A percentile compares a stretch with the other conserved stretches of the same genome.
Conservation (phyloP, 2,797 vertebrate genomes). For the Poeciliopsis presidionis region DNA sequence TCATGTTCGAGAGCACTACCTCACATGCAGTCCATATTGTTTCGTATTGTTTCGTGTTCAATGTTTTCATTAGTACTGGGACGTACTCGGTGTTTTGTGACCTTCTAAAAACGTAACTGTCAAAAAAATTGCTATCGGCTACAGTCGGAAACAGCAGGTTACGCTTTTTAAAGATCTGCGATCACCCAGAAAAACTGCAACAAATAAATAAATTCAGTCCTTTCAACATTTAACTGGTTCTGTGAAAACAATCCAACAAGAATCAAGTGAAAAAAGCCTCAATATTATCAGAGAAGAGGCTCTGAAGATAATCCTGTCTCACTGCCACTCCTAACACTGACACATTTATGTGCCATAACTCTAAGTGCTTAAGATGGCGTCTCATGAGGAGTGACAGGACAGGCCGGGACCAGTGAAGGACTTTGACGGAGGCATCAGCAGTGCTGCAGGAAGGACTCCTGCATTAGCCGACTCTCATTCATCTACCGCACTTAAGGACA, state of each 20-base stretch:
- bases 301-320: not conserved
- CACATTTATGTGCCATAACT: slow-evolving; percentile 25
- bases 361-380: slow-evolving; percentile 14
- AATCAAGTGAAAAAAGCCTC: slow-evolving; percentile 17
- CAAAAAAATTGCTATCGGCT: too few relatives aligned
- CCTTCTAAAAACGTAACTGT: too few relatives aligned
- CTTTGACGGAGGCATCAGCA: slow-evolving; percentile 5
- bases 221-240: not conserved
- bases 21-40: not conserved
- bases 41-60: not conserved
- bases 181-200: too few relatives aligned
- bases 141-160: too few relatives aligned
- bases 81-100: not conserved
- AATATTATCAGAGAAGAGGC: not conserved
- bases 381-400: slow-evolving; percentile 27
- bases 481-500: slow-evolving; percentile 13
- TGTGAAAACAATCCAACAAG: slow-evolving; percentile 11
- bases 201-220: not conserved
- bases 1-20: not conserved
- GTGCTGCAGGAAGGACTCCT: not conserved
- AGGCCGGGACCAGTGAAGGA: slow-evolving; percentile 17
- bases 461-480: slow-evolving; percentile 9
- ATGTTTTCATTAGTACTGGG: not conserved
- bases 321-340: not conserved
- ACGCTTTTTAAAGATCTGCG: too few relatives aligned